Conservation (phyloP, 2,113 vertebrate species). For the Vulpes vulpes region DNA sequence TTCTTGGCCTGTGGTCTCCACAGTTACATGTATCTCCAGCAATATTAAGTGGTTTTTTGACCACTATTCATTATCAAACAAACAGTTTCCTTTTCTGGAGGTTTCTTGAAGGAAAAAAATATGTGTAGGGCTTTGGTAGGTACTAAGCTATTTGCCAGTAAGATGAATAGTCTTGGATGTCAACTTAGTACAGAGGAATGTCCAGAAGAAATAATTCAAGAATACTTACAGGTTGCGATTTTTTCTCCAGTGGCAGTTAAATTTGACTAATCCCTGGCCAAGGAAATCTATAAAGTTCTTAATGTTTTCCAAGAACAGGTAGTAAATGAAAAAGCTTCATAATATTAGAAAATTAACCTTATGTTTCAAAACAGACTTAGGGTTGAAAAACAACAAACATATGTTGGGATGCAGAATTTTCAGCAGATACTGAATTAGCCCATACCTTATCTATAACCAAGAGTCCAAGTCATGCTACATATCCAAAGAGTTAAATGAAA, state of each 20-base stretch:
- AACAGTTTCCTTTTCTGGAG: not conserved
- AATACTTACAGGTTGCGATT: slow-evolving; percentile 39
- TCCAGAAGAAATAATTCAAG: slow-evolving; percentile 32
- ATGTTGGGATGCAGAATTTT: not conserved
- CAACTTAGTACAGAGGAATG: slow-evolving; percentile 43
- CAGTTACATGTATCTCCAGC: not conserved
- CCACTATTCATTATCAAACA: not conserved
- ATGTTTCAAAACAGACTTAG: not conserved
- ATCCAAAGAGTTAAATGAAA: not conserved
- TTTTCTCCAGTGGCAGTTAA: not conserved
- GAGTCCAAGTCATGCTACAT: not conserved
- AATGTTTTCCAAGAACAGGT: not conserved
- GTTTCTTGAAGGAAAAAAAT: not conserved
- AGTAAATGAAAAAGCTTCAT: not conserved
- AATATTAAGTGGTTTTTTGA: not conserved
- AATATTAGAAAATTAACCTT: not conserved
- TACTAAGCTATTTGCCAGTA: slow-evolving; percentile 53
- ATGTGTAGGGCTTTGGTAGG: not conserved
- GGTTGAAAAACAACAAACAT: not conserved
- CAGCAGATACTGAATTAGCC: not conserved
- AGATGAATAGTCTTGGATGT: not conserved
- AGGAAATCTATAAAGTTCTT: slow-evolving; percentile 18
- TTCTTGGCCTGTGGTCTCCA: not conserved
- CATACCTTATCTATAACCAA: not conserved
- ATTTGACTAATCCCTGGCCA: not conserved